A percentile compares a stretch with the other conserved stretches of the same genome.
These are phyloP conservation scores for Nemurella pictetii DNA, from an alignment of 2,888 invertebrate genomes.

Conservation along the genomic window DNA sequence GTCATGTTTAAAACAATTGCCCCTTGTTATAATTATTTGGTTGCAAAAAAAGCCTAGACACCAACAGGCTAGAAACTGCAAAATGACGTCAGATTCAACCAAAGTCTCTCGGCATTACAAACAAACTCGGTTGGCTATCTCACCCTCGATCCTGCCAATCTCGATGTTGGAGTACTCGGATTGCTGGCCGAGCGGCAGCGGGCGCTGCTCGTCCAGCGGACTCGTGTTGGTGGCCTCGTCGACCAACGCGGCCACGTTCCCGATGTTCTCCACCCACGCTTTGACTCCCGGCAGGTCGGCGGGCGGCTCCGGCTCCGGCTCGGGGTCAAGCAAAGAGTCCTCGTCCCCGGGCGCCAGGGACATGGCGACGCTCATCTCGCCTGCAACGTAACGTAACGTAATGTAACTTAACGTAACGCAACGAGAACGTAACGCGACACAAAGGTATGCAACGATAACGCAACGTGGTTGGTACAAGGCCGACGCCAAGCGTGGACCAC, in stretches of 20 bases:
- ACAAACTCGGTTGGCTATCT: not conserved
- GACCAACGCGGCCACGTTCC: not conserved
- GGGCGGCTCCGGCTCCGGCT: slow-evolving; percentile 47
- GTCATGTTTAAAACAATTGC: too few relatives aligned
- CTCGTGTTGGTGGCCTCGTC: slow-evolving; percentile 5
- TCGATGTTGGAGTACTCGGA: slow-evolving; percentile 39
- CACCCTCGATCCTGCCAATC: slow-evolving; percentile 40
- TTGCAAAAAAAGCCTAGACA: too few relatives aligned
- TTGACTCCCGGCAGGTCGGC: slow-evolving; percentile 47
- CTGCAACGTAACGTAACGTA: too few relatives aligned
- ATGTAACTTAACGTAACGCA: too few relatives aligned
- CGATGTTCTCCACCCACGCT: slow-evolving; percentile 38
- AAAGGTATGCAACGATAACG: too few relatives aligned
- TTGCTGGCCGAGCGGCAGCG: slow-evolving; percentile 40
- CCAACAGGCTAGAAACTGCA: too few relatives aligned
- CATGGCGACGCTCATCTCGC: slow-evolving; percentile 54
- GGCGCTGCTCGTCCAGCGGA: slow-evolving; percentile 34
- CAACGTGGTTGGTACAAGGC: too few relatives aligned
- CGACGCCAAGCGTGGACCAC: too few relatives aligned
- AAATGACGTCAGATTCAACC: too few relatives aligned
- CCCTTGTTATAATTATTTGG: too few relatives aligned
- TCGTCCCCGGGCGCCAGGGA: slow-evolving; percentile 50
- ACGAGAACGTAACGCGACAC: too few relatives aligned
- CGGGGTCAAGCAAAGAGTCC: slow-evolving; percentile 49
- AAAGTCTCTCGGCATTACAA: too few relatives aligned